These are phyloP conservation scores for Epicampocera succincta DNA, from an alignment of 2,888 invertebrate species.

Conservation along the genomic window DNA sequence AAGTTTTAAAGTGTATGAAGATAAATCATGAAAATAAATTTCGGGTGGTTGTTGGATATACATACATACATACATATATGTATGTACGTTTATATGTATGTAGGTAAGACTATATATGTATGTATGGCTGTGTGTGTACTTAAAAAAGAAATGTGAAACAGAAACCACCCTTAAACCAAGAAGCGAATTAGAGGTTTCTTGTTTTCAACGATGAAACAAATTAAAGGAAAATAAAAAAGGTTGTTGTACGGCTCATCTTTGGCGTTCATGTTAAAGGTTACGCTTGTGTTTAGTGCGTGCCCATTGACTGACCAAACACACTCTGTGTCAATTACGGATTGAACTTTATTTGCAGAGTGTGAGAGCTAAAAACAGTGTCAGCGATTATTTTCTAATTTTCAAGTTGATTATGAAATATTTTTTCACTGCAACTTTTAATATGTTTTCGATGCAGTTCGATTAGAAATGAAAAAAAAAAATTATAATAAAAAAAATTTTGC, in stretches of 20 bases:
- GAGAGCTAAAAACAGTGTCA: neutral
- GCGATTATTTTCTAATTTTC: neutral
- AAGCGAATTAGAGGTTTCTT: conserved; percentile 32
- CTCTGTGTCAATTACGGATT: conserved; percentile 41
- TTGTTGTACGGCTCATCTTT: conserved; percentile 35
- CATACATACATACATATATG: too few species aligned
- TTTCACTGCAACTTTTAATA: too few species aligned
- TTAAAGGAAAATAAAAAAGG: conserved; percentile 35
- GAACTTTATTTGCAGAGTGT: conserved; percentile 34
- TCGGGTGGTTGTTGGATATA: conserved; percentile 28
- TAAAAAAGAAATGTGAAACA: neutral
- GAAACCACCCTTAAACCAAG: conserved; percentile 16
- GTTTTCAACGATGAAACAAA: conserved; percentile 54
- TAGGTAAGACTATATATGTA: too few species aligned
- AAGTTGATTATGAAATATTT: too few species aligned
- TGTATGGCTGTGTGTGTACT: too few species aligned
- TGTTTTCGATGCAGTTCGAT: too few species aligned
- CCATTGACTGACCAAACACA: conserved; percentile 69
- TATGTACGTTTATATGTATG: too few species aligned
- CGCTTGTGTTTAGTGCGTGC: conserved; percentile 78
- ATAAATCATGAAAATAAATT: too few species aligned
- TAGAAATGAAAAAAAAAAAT: too few species aligned
- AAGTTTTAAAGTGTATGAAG: too few species aligned
- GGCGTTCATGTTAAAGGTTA: conserved; percentile 76
- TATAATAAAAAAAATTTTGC: too few species aligned